Percentiles rank a stretch among this genome's conserved stretches.
phyloP scores from a whole-genome alignment of 2,888 invertebrate species.

The Anarsia innoxiella region DNA sequence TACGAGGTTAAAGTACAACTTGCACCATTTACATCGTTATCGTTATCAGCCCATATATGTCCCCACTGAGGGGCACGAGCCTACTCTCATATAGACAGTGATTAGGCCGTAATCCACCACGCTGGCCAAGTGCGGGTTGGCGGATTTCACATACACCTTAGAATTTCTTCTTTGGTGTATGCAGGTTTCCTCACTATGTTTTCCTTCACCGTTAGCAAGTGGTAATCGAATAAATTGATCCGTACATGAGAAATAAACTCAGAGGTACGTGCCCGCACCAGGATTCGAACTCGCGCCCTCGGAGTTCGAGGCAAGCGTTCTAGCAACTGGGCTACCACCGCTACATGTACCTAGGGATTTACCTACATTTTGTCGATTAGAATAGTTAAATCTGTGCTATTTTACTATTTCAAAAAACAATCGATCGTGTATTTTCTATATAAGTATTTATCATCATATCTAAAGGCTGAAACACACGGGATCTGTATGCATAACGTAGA shows the following conservation, averaged over 20 bases:
- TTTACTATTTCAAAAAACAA: too few relatives aligned
- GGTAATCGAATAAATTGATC: not conserved
- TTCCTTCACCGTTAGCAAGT: not conserved
- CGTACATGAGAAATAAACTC: not conserved
- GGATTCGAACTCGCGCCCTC: not conserved
- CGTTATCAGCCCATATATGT: not conserved
- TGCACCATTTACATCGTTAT: too few relatives aligned
- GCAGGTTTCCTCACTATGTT: not conserved
- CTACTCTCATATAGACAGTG: not conserved
- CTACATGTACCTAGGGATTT: too few relatives aligned
- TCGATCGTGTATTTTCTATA: too few relatives aligned
- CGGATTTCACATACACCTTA: too few relatives aligned
- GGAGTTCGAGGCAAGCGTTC: not conserved
- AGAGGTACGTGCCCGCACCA: not conserved
- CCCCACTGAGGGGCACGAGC: not conserved
- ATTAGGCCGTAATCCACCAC: not conserved
- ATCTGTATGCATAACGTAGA: too few relatives aligned
- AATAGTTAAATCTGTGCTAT: too few relatives aligned
- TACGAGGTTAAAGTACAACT: too few relatives aligned
- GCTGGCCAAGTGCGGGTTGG: not conserved
- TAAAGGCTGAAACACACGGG: too few relatives aligned
- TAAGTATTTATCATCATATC: too few relatives aligned
- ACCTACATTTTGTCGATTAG: too few relatives aligned
- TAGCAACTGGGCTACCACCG: not conserved
- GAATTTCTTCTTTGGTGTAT: not conserved